Evolutionary conservation across 2,888 invertebrate species (phyloP).

Genomic region (Mythimna lalbum): DNA sequence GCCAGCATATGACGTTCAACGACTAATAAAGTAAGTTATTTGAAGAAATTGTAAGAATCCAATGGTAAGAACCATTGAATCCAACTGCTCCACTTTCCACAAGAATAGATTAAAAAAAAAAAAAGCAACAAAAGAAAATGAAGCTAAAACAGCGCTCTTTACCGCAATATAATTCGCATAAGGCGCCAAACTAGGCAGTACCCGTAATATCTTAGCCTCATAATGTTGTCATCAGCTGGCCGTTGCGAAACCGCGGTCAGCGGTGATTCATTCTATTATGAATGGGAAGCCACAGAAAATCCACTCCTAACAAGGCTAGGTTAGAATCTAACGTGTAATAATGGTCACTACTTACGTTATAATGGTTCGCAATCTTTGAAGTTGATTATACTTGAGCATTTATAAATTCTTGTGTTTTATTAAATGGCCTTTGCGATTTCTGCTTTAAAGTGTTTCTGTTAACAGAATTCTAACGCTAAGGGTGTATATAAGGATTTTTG

Average conservation of each 20-base stretch:
- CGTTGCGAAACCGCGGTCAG: slow-evolving; percentile 62
- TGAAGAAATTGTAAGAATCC: not conserved
- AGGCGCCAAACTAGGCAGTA: slow-evolving; percentile 44
- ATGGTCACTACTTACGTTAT: not conserved
- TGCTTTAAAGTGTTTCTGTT: not conserved
- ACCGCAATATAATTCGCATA: slow-evolving; percentile 40
- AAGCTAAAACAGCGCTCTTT: slow-evolving; percentile 23
- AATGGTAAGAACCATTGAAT: not conserved
- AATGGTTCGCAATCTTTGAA: not conserved
- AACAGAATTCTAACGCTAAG: not conserved
- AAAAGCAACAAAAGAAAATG: slow-evolving; percentile 37
- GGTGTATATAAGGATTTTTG: not conserved
- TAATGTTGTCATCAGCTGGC: slow-evolving; percentile 59
- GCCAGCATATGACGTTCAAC: not conserved
- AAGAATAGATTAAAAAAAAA: slow-evolving; percentile 28
- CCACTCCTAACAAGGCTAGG: slow-evolving; percentile 29
- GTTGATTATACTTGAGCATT: not conserved
- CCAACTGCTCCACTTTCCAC: slow-evolving; percentile 35
- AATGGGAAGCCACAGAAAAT: slow-evolving; percentile 38
- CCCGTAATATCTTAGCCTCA: slow-evolving; percentile 48
- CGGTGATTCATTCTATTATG: slow-evolving; percentile 57
- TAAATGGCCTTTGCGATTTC: not conserved
- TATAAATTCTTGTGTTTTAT: not conserved
- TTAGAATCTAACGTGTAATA: slow-evolving; percentile 1
- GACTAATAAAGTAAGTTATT: not conserved